Percentiles rank a stretch among this genome's conserved stretches.
Conservation (phyloP, 2,888 invertebrate species). For the Spialia ferax region DNA sequence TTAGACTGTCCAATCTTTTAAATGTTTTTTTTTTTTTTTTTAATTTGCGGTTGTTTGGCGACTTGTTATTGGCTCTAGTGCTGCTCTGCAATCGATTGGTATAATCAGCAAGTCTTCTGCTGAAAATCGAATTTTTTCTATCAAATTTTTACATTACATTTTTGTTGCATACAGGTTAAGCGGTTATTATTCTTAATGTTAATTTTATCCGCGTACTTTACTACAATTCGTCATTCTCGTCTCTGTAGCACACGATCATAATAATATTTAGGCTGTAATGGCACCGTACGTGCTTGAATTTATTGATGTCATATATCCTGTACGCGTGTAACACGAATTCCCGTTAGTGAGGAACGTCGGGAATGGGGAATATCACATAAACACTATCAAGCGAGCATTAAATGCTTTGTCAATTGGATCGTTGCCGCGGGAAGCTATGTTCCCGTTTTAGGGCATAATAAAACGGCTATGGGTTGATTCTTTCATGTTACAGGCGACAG, state of each 20-base stretch:
- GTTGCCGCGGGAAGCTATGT: conserved; percentile 39
- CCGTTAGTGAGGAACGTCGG: conserved; percentile 17
- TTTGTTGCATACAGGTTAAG: too few species aligned
- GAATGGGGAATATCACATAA: conserved; percentile 36
- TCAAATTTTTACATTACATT: too few species aligned
- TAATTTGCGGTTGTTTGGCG: too few species aligned
- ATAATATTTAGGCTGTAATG: conserved; percentile 11
- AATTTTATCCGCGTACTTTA: not conserved
- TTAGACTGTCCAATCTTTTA: too few species aligned
- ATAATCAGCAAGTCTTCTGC: too few species aligned
- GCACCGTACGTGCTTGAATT: conserved; percentile 18
- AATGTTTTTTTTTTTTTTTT: too few species aligned
- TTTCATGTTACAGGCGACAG: conserved; percentile 11
- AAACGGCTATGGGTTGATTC: conserved; percentile 11
- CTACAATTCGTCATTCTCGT: not conserved
- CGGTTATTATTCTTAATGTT: too few species aligned
- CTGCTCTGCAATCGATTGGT: not conserved
- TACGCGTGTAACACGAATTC: conserved; percentile 25
- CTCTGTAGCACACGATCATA: not conserved
- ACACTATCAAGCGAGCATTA: conserved; percentile 37
- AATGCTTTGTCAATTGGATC: conserved; percentile 41
- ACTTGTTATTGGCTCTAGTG: not conserved
- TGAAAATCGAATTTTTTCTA: too few species aligned
- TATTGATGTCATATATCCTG: conserved; percentile 23
- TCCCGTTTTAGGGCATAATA: conserved; percentile 37